A percentile compares a stretch with the other conserved stretches of the same genome.
phyloP scores from a whole-genome alignment of 2,797 vertebrate species.

The Avahi laniger region DNA sequence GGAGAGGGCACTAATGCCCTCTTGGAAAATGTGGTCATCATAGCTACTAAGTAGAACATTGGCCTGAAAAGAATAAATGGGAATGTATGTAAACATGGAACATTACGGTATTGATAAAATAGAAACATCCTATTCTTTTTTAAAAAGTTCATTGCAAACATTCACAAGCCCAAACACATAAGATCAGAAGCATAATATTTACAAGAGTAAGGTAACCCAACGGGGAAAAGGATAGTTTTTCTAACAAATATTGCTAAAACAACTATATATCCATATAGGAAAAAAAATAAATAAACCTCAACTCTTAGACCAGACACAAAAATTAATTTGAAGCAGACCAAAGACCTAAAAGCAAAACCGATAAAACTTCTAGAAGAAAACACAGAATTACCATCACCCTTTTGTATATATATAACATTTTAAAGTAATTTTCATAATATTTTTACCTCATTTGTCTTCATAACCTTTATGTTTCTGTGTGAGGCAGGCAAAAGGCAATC shows the following conservation, averaged over 20 bases:
- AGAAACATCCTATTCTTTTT: neutral
- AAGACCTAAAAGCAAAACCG: conserved; percentile 3
- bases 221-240: neutral
- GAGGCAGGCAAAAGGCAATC: neutral
- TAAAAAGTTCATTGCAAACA: neutral
- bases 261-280: neutral
- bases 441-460: neutral
- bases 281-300: neutral
- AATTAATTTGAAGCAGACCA: neutral
- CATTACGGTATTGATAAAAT: neutral
- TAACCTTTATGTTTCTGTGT: neutral
- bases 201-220: neutral
- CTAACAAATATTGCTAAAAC: neutral
- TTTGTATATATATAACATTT: neutral
- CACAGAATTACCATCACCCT: neutral
- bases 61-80: neutral
- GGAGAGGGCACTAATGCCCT: neutral
- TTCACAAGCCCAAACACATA: neutral
- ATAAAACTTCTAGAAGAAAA: neutral
- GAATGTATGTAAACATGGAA: neutral
- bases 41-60: neutral
- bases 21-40: neutral
- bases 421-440: neutral
- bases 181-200: neutral
- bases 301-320: neutral